A percentile compares a stretch with the other conserved stretches of the same genome.
Evolutionary conservation across 2,113 vertebrate genomes (phyloP).

Genomic region (Riparia riparia): DNA sequence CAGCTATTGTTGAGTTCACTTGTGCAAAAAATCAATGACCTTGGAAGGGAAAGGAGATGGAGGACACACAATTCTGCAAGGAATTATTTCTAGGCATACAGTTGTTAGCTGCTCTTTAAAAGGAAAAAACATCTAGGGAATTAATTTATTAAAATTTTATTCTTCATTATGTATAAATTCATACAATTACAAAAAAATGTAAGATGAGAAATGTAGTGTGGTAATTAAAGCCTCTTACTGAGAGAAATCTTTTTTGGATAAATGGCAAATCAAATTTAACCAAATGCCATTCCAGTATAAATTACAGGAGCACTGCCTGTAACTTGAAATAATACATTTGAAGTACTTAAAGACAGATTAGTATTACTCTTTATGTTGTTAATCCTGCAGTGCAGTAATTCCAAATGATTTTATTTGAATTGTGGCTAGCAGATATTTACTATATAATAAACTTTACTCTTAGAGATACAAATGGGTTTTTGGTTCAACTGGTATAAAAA

Average conservation of each 20-base stretch:
- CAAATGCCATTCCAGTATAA: background rate
- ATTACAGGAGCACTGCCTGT: background rate
- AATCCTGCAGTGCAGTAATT: background rate
- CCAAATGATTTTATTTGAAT: background rate
- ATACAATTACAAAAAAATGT: background rate
- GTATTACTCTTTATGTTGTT: background rate
- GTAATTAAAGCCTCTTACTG: background rate
- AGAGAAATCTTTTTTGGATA: background rate
- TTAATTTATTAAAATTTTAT: background rate
- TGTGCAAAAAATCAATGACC: background rate
- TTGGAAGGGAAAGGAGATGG: background rate
- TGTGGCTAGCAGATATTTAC: background rate
- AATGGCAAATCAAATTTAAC: background rate
- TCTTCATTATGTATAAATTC: background rate
- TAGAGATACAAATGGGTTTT: background rate
- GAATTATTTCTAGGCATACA: background rate
- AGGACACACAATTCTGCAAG: background rate
- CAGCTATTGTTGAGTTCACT: background rate
- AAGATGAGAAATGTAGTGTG: background rate
- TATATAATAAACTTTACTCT: background rate
- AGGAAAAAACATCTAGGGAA: background rate
- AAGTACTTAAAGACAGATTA: background rate
- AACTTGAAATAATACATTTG: background rate
- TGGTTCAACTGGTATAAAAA: background rate
- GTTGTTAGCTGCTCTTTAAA: background rate